Base-by-base conservation (phyloP, 1,140 invertebrate genomes). In the Cherax destructor region DNA sequence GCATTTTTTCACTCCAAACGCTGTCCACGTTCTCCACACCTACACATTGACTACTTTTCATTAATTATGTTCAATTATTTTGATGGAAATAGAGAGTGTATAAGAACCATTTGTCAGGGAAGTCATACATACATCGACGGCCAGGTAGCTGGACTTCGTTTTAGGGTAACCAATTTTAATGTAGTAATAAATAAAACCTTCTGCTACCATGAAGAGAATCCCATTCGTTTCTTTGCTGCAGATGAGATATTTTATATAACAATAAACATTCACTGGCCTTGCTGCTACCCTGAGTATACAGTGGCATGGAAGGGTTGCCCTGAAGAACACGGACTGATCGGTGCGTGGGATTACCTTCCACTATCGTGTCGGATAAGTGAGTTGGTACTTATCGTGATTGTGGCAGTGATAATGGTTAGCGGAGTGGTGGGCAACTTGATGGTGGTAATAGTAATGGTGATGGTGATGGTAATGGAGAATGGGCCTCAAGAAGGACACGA, bases 261-360 rank as follows among this genome's bases (percentile, higher is more conserved):
- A 30, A 2, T 30, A 4, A 88, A 88, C 65, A 52, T 21, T 18
- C 78, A 88, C 78, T 88, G 86, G 86, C 86, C 86, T 5, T 88
- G 86, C 61, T 88, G 86, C 47, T 88, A 65, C n/a, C 41, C 56
- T 7, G 7, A 41, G 7, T 81, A 80, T 11, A 0, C 49, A 0
- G 78, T 88, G 49, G 69, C 65, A 21, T 88, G 86, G 86, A 24
- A 50, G 4, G 78, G 59, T 5, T 7, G 50, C 9, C 86, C 86
- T 3, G 78, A 72, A 18, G 78, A n/a, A 24, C 47, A 74, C n/a
- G 59, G 61, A 24, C 30, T 88, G n/a, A 88, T 50, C 59, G 86
- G 78, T 24, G 65, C 59, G 0, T 88, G 86, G 86, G 74, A 65
- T 50, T 88, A 88, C 78, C 78, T 88, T 61, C 86, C 86, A n/a